Conservation (phyloP, 2,113 vertebrate genomes). For the Aegithalos caudatus region DNA sequence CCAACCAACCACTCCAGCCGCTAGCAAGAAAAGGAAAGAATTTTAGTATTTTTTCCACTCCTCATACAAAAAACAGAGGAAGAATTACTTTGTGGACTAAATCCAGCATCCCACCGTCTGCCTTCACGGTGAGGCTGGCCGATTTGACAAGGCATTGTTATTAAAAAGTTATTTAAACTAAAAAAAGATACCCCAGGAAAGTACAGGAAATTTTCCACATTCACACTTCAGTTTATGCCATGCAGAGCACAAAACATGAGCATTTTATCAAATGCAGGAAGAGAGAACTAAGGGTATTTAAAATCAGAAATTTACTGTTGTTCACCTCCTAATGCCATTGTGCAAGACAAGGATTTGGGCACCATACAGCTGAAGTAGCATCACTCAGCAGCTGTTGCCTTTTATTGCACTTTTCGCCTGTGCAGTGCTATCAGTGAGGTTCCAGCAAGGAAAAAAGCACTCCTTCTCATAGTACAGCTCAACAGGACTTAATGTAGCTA, state of each 20-base stretch:
- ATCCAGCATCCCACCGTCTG: neutral
- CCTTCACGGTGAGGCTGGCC: neutral
- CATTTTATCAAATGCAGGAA: neutral
- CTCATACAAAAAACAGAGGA: neutral
- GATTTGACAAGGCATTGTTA: neutral
- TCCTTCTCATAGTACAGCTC: neutral
- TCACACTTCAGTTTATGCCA: neutral
- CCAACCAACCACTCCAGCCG: neutral
- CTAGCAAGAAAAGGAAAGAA: neutral
- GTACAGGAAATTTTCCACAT: neutral
- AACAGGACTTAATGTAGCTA: neutral
- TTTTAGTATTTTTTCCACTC: neutral
- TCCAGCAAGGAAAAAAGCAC: neutral
- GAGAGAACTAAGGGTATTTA: neutral
- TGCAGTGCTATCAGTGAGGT: neutral
- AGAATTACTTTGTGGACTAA: neutral
- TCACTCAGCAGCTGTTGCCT: neutral
- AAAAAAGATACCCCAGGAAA: neutral
- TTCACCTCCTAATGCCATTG: neutral
- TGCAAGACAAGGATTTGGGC: neutral
- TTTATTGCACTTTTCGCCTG: neutral
- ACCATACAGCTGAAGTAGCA: neutral
- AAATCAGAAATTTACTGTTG: neutral
- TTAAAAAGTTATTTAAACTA: neutral
- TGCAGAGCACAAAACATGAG: neutral